These are phyloP conservation scores for Drosophila mimica DNA, from an alignment of 2,888 invertebrate species.

Conservation along the genomic window DNA sequence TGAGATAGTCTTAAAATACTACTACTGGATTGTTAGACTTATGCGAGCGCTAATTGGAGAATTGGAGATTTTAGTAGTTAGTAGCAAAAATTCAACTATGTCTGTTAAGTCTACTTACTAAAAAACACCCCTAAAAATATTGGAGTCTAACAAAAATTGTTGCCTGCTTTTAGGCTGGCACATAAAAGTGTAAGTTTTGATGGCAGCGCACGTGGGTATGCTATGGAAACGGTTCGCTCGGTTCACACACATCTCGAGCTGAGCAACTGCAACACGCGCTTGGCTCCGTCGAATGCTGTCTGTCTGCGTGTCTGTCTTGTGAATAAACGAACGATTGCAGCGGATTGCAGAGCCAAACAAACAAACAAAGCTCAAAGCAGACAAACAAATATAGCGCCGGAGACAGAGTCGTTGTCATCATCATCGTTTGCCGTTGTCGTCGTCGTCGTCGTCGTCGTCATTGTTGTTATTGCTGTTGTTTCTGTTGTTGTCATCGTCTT, in stretches of 20 bases:
- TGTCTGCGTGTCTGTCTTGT: slow-evolving; percentile 5
- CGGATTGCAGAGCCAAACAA: slow-evolving; percentile 33
- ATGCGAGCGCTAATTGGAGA: background rate
- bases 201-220: slow-evolving; percentile 39
- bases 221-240: slow-evolving; percentile 22
- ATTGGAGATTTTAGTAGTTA: background rate
- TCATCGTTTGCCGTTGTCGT: slow-evolving; percentile 22
- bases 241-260: background rate
- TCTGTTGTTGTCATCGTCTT: slow-evolving; percentile 32
- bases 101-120: background rate
- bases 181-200: slow-evolving; percentile 5
- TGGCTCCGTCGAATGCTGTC: background rate
- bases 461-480: slow-evolving; percentile 11
- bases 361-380: slow-evolving; percentile 44
- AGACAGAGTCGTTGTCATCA: slow-evolving; percentile 32
- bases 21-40: background rate
- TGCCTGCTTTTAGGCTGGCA: slow-evolving; percentile 36
- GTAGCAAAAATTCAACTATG: background rate
- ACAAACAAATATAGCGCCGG: slow-evolving; percentile 57
- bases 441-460: slow-evolving; percentile 31
- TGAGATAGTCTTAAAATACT: background rate
- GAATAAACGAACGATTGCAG: slow-evolving; percentile 8
- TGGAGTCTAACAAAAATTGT: background rate
- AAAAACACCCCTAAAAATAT: background rate
- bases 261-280: slow-evolving; percentile 8